Evolutionary conservation across 2,888 invertebrate genomes (phyloP).

Genomic region (Automeris io): DNA sequence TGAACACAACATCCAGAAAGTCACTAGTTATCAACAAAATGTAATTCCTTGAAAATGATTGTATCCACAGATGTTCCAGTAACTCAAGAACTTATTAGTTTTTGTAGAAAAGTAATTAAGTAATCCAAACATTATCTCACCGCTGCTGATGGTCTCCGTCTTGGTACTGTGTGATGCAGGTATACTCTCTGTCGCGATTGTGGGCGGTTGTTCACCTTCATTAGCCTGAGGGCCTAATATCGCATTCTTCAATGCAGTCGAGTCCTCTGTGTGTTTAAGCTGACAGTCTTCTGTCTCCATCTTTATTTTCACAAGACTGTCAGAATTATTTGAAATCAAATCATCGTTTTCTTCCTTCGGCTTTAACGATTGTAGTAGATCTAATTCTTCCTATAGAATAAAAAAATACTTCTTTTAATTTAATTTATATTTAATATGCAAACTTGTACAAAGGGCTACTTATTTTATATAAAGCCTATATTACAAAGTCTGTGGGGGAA

Average conservation of each 20-base stretch:
- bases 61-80: too few relatives aligned
- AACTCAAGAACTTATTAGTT: too few relatives aligned
- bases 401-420: background rate
- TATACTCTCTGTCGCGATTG: conserved; percentile 35
- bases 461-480: too few relatives aligned
- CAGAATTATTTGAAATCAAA: conserved; percentile 20
- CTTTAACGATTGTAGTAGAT: conserved; percentile 81
- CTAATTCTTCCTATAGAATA: conserved; percentile 80
- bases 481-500: too few relatives aligned
- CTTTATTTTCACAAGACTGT: conserved; percentile 44
- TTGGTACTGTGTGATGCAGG: conserved; percentile 52
- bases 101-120: too few relatives aligned
- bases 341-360: conserved; percentile 80
- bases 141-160: conserved; percentile 47
- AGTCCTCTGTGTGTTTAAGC: conserved; percentile 63
- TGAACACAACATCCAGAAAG: too few relatives aligned
- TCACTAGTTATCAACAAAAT: too few relatives aligned
- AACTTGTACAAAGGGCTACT: too few relatives aligned
- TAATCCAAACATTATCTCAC: too few relatives aligned
- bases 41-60: too few relatives aligned
- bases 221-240: conserved; percentile 59
- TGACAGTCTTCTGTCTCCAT: conserved; percentile 49
- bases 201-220: conserved; percentile 37
- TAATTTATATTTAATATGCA: too few relatives aligned
- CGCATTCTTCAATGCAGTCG: conserved; percentile 63